Base-by-base conservation (phyloP, 2,888 invertebrate species). In the Melanargia galathea region DNA sequence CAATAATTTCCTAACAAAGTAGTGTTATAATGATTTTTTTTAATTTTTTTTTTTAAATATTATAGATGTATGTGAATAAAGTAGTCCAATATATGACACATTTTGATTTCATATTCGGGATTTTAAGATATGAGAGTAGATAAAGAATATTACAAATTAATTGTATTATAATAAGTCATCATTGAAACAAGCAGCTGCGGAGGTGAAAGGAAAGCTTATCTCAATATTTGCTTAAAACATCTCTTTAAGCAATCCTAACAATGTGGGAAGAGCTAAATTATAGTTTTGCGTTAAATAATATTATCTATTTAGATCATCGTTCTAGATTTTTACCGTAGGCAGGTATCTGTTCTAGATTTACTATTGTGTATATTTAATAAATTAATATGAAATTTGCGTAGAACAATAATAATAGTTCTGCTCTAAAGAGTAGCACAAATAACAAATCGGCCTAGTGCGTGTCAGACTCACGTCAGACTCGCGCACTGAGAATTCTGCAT, bases 141-240 rank as follows among this genome's bases (percentile, higher is more conserved):
- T n/a, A n/a, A 45, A 10, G 13, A 20, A 45, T 24, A 46, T 46
- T 46, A 24, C 11, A 13, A 22, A 24, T 46, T 24, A 46, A 46
- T 24, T 24, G 5, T 22, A 26, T 45, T 2, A 24, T 10, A 22
- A 30, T 30, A n/a, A n/a, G n/a, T n/a, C 43, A 2, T 11, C 13
- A 22, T 46, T 46, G 46, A 46, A 24, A 24, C 24, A 46, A 13
- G 4, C 22, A 24, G 24, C n/a, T n/a, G n/a, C 2, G 30, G 49
- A 16, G 16, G 49, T 30, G 24, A 48, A 48, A 48, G 24, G 24
- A 48, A 48, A 24, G 5, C 24, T 48, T 24, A 46, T 24, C 46
- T 48, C 11, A 26, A 26, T 8, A 16, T 18, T 43, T 26, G 16
- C 2, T n/a, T n/a, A 49, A 2, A 4, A 45, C 10, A 49, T 49